Conservation (phyloP, 1,140 invertebrate species). For the Plutomurus gul region DNA sequence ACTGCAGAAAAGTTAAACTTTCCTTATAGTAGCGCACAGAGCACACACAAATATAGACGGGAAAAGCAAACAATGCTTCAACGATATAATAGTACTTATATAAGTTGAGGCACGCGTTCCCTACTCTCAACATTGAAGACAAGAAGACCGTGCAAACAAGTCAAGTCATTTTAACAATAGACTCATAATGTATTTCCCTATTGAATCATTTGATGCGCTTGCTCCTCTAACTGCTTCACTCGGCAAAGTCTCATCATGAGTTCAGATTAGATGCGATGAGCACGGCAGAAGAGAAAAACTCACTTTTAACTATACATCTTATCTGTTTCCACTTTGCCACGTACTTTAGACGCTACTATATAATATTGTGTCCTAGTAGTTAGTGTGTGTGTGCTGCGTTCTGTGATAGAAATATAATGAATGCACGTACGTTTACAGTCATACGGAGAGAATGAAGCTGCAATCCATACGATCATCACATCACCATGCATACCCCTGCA, state of each 20-base stretch:
- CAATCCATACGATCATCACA: background rate
- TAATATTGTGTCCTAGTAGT: background rate
- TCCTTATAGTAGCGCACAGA: background rate
- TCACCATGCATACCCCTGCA: conserved; percentile 15
- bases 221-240: too few relatives aligned
- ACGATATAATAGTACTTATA: background rate
- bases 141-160: background rate
- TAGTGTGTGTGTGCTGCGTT: too few relatives aligned
- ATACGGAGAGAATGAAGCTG: background rate
- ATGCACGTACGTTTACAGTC: too few relatives aligned
- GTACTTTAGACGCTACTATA: background rate
- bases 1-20: too few relatives aligned
- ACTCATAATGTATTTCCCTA: conserved; percentile 3
- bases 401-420: too few relatives aligned
- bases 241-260: too few relatives aligned
- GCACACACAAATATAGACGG: background rate
- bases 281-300: conserved; percentile 3
- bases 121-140: too few relatives aligned
- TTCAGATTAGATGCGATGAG: too few relatives aligned
- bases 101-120: background rate
- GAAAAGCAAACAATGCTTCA: background rate
- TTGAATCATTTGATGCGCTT: conserved; percentile 17
- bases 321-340: background rate
- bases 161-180: conserved; percentile 17
- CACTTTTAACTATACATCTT: background rate